Evolutionary conservation across 2,797 vertebrate species (phyloP).

Genomic region (Rhinatrema bivittatum): DNA sequence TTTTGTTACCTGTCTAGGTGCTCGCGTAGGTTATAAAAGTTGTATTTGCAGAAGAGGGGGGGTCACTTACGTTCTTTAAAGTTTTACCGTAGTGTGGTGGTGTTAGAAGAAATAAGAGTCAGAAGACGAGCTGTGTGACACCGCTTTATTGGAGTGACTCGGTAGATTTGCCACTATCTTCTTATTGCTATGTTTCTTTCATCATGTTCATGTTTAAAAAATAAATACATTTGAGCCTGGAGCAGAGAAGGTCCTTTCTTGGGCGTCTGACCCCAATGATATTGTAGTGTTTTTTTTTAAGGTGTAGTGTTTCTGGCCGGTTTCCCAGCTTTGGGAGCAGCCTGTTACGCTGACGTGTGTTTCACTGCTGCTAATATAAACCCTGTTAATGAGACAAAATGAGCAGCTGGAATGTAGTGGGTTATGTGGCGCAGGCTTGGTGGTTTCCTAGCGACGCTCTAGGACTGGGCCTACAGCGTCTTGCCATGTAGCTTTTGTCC

Average conservation of each 20-base stretch:
- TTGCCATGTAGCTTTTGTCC: too few relatives aligned
- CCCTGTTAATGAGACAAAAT: conserved; percentile 12
- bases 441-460: neutral
- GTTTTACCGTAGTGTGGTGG: too few relatives aligned
- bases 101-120: too few relatives aligned
- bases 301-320: conserved; percentile 6
- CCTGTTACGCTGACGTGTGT: conserved; percentile 4
- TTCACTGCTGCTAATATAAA: conserved; percentile 9
- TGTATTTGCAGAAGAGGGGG: too few relatives aligned
- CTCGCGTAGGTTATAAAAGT: too few relatives aligned
- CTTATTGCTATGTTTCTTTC: too few relatives aligned
- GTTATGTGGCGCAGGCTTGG: neutral
- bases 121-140: too few relatives aligned
- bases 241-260: conserved; percentile 3
- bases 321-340: conserved; percentile 14
- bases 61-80: too few relatives aligned
- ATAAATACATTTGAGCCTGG: neutral
- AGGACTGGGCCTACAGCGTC: neutral
- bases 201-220: too few relatives aligned
- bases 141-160: too few relatives aligned
- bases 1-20: too few relatives aligned
- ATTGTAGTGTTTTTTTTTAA: conserved; percentile 8
- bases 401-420: neutral
- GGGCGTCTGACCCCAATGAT: neutral
- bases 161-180: too few relatives aligned